phyloP scores from a whole-genome alignment of 2,113 vertebrate genomes.

The Tinamus guttatus region DNA sequence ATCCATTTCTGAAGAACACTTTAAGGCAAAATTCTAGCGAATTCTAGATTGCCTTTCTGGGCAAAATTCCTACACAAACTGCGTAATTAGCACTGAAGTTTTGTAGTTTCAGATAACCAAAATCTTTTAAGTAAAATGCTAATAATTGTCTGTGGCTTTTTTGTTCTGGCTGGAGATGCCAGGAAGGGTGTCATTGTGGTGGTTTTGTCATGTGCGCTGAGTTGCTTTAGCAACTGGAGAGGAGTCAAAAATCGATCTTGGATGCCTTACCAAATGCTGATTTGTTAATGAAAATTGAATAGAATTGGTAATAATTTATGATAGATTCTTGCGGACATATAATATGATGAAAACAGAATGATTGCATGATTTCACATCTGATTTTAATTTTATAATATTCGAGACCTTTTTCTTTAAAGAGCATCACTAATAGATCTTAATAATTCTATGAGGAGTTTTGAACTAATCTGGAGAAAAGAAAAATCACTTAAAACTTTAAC shows the following conservation, averaged over 20 bases:
- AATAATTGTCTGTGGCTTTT: not conserved
- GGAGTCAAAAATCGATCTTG: not conserved
- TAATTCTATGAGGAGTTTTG: not conserved
- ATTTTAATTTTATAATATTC: not conserved
- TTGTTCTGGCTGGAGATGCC: not conserved
- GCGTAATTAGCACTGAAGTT: not conserved
- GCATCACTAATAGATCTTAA: not conserved
- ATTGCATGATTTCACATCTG: not conserved
- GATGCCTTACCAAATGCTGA: not conserved
- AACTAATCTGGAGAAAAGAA: not conserved
- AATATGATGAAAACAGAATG: not conserved
- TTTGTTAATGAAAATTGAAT: not conserved
- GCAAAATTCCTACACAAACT: fast-evolving
- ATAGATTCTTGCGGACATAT: not conserved
- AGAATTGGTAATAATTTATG: constrained; percentile 2
- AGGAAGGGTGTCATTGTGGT: not conserved
- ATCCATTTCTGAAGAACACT: not conserved
- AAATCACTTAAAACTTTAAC: not conserved
- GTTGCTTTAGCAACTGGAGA: not conserved
- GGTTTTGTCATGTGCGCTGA: not conserved
- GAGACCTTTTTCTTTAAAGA: not conserved
- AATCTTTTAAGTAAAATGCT: not conserved
- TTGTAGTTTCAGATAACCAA: not conserved
- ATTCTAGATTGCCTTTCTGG: not conserved
- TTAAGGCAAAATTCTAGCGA: not conserved